phyloP scores from a whole-genome alignment of 2,797 vertebrate genomes.

The Sylvilagus floridanus region DNA sequence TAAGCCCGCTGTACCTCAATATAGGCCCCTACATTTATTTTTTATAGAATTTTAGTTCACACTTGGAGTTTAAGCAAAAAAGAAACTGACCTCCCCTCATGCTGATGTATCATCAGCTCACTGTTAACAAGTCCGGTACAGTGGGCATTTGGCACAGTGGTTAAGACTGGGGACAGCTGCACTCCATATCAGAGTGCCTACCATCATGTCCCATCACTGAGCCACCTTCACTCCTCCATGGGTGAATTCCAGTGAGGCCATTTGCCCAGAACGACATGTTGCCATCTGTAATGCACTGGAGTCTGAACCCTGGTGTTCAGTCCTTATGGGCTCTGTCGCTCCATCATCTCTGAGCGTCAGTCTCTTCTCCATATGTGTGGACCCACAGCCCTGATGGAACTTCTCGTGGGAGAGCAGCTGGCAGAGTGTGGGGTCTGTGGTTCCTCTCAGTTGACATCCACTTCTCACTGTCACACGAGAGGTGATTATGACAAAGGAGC shows the following conservation, averaged over 20 bases:
- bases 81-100: background rate
- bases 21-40: background rate
- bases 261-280: background rate
- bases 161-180: too few relatives aligned
- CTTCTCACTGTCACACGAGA: background rate
- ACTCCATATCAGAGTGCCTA: too few relatives aligned
- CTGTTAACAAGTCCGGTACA: background rate
- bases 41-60: background rate
- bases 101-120: background rate
- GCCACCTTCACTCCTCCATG: background rate
- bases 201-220: background rate
- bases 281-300: background rate
- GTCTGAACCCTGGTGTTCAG: background rate
- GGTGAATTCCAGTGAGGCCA: background rate
- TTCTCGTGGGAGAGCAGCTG: background rate
- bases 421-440: accelerated
- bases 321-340: accelerated
- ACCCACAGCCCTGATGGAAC: too few relatives aligned
- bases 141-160: too few relatives aligned
- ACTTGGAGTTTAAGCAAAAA: background rate
- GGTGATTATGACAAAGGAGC: background rate
- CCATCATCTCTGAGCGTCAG: background rate
- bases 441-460: background rate
- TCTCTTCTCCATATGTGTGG: background rate
- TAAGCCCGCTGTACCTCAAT: too few relatives aligned